Evolutionary conservation across 2,888 invertebrate genomes (phyloP).

Genomic region (Sinhomidia bicolor): DNA sequence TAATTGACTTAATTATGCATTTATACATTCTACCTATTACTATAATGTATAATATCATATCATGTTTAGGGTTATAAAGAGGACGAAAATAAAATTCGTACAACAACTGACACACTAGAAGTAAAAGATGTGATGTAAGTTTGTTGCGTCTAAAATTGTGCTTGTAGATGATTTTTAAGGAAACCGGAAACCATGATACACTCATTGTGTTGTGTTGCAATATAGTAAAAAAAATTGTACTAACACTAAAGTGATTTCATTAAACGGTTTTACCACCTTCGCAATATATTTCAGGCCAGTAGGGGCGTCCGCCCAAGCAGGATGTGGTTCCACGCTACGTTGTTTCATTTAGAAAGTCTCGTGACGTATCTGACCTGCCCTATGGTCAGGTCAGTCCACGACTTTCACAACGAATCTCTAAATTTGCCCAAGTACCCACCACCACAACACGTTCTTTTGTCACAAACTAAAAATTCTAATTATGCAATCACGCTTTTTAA

Average conservation of each 20-base stretch:
- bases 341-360: conserved; percentile 77
- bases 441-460: conserved; percentile 26
- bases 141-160: too few relatives aligned
- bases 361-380: conserved; percentile 66
- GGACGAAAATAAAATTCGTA: too few relatives aligned
- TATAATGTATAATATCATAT: too few relatives aligned
- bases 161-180: too few relatives aligned
- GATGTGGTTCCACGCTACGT: conserved; percentile 77
- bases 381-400: conserved; percentile 67
- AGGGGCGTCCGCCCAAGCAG: conserved; percentile 80
- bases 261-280: conserved; percentile 77
- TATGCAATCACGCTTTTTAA: conserved; percentile 1
- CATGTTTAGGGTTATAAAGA: too few relatives aligned
- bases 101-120: too few relatives aligned
- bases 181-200: too few relatives aligned
- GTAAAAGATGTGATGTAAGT: too few relatives aligned
- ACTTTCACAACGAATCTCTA: conserved; percentile 61
- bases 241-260: neutral
- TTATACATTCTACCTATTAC: too few relatives aligned
- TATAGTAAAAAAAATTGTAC: too few relatives aligned
- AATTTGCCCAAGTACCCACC: conserved; percentile 46
- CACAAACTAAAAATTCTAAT: neutral
- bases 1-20: too few relatives aligned
- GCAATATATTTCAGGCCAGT: conserved; percentile 79
- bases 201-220: too few relatives aligned